Percentiles rank a stretch among this genome's conserved stretches.
phyloP scores from a whole-genome alignment of 1,140 invertebrate species.

The Cherax quadricarinatus region DNA sequence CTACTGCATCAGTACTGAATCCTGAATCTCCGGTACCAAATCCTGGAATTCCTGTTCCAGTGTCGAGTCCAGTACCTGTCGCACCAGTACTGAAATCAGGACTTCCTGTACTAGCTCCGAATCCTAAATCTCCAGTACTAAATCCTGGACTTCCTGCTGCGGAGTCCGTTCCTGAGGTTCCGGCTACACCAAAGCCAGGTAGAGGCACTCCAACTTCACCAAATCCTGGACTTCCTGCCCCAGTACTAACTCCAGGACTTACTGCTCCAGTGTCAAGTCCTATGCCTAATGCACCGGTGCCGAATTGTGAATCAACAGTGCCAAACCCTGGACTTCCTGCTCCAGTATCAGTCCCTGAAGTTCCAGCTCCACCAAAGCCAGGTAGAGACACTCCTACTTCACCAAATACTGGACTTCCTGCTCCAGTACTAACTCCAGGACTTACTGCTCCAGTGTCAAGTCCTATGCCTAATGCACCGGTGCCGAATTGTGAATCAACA shows the following conservation, averaged over 20 bases:
- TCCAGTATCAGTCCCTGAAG: not conserved
- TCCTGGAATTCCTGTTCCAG: not conserved
- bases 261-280: not conserved
- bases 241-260: not conserved
- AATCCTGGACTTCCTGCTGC: not conserved
- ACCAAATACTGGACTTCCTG: not conserved
- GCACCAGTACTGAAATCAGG: not conserved
- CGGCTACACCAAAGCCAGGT: not conserved
- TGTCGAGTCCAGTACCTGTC: too few species aligned
- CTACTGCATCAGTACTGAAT: not conserved
- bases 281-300: not conserved
- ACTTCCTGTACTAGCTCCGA: not conserved
- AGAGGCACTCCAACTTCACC: too few species aligned
- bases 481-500: not conserved
- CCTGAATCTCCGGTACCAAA: not conserved
- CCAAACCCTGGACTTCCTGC: not conserved
- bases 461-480: not conserved
- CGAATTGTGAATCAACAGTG: not conserved
- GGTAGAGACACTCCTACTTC: not conserved
- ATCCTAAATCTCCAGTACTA: too few species aligned
- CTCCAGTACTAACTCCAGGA: not conserved
- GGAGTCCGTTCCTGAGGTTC: not conserved
- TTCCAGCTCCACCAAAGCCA: not conserved
- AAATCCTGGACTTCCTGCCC: not conserved
- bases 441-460: not conserved